Evolutionary conservation across 1,140 invertebrate species (phyloP).

Genomic region (Stenopsyche tienmushanensis): DNA sequence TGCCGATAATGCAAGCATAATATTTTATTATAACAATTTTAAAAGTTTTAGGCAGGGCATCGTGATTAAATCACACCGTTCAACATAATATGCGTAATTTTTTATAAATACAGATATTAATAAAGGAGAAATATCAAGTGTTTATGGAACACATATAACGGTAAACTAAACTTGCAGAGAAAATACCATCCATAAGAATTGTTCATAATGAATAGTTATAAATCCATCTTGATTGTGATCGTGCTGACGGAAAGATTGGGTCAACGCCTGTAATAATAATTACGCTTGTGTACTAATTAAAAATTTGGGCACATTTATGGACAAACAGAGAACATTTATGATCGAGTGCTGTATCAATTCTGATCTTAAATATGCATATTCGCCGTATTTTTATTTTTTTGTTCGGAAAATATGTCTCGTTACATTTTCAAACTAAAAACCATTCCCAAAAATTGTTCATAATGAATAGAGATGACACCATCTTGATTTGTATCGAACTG

Average conservation of each 20-base stretch:
- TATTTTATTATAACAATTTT: too few relatives aligned
- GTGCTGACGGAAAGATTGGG: slow-evolving; percentile 81
- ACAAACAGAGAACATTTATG: background rate
- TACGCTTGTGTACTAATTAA: slow-evolving; percentile 11
- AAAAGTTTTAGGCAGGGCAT: too few relatives aligned
- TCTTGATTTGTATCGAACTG: slow-evolving; percentile 91
- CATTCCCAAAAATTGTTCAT: slow-evolving; percentile 96
- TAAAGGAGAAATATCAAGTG: too few relatives aligned
- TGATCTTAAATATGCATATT: background rate
- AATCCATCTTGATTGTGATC: slow-evolving; percentile 94
- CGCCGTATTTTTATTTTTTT: background rate
- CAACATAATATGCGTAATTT: too few relatives aligned
- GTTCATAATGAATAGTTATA: slow-evolving; percentile 96
- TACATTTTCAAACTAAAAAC: slow-evolving; percentile 91
- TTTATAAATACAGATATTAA: too few relatives aligned
- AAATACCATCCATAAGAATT: slow-evolving; percentile 95
- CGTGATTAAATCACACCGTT: too few relatives aligned
- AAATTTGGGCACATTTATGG: slow-evolving; percentile 21
- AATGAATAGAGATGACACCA: slow-evolving; percentile 94
- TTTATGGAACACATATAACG: too few relatives aligned
- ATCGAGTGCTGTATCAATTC: background rate
- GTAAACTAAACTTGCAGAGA: slow-evolving; percentile 86
- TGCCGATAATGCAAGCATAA: too few relatives aligned
- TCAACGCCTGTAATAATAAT: slow-evolving; percentile 76
- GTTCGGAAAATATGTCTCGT: too few relatives aligned